phyloP scores from a whole-genome alignment of 23 tunicate species.

The Halocynthia roretzi region DNA sequence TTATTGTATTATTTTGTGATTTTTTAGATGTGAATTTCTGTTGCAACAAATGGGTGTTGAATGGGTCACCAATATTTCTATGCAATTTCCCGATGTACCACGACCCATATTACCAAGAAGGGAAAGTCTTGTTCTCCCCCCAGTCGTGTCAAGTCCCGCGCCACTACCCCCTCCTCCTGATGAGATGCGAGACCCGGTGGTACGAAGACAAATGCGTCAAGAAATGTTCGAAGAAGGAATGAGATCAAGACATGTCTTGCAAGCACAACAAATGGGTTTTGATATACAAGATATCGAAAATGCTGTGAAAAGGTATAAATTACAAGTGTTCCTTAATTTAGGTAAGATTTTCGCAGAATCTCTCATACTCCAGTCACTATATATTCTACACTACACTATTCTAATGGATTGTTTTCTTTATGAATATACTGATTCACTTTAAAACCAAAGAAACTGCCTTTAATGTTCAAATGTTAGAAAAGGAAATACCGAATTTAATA shows the following conservation, averaged over 20 bases:
- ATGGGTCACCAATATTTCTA: slow-evolving; percentile 3
- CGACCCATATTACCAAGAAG: neutral
- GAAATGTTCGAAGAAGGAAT: slow-evolving; percentile 5
- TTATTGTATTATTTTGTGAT: neutral
- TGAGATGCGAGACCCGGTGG: neutral
- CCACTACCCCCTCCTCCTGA: slow-evolving; percentile 10
- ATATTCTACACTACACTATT: too few relatives aligned
- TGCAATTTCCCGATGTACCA: neutral
- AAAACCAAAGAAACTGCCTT: too few relatives aligned
- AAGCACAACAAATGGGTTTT: neutral
- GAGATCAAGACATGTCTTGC: neutral
- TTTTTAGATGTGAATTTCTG: slow-evolving; percentile 13
- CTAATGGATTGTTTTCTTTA: too few relatives aligned
- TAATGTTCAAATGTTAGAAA: too few relatives aligned
- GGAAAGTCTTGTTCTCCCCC: neutral
- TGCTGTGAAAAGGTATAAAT: too few relatives aligned
- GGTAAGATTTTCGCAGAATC: too few relatives aligned
- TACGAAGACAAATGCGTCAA: neutral
- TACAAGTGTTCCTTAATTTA: too few relatives aligned
- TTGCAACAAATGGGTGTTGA: slow-evolving; percentile 10
- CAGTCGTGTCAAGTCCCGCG: neutral
- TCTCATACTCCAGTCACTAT: too few relatives aligned
- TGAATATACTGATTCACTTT: too few relatives aligned
- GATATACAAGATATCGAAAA: too few relatives aligned
- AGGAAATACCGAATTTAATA: too few relatives aligned